Evolutionary conservation across 2,888 invertebrate species (phyloP).

Genomic region (Platerodrilus igneus): DNA sequence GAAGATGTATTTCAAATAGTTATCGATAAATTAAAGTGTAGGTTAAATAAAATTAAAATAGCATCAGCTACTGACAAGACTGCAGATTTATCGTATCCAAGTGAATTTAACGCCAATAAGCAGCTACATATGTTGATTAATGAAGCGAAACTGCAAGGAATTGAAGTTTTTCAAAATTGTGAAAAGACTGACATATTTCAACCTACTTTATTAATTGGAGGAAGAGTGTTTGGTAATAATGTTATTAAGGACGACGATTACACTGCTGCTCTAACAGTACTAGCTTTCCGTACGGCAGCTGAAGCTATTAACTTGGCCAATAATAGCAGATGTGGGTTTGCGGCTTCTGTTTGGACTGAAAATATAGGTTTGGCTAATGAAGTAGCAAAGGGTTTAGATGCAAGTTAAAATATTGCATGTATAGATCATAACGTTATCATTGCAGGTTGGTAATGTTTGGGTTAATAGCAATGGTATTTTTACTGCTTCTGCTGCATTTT

Average conservation of each 20-base stretch:
- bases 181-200: constrained; percentile 31
- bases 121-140: constrained; percentile 31
- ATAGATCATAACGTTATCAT: constrained; percentile 6
- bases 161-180: constrained; percentile 34
- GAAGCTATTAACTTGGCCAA: constrained; percentile 55
- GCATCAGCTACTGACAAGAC: constrained; percentile 48
- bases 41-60: constrained; percentile 36
- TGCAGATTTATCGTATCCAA: constrained; percentile 48
- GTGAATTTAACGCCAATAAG: constrained; percentile 36
- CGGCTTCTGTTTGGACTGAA: constrained; percentile 56
- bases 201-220: constrained; percentile 38
- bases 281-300: constrained; percentile 53
- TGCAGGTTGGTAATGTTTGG: constrained; percentile 52
- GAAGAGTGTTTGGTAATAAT: constrained; percentile 33
- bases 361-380: constrained; percentile 52
- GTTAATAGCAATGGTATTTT: constrained; percentile 52
- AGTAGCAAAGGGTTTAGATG: constrained; percentile 49
- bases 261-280: constrained; percentile 47
- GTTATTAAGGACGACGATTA: constrained; percentile 34
- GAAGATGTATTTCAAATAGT: constrained; percentile 50
- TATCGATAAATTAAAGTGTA: constrained; percentile 46
- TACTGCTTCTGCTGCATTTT: constrained; percentile 50
- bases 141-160: constrained; percentile 34
- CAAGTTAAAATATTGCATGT: constrained; percentile 24
- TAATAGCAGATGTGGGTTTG: constrained; percentile 50